A percentile compares a stretch with the other conserved stretches of the same genome.
These are phyloP conservation scores for Tetrapedia diversipes DNA, from an alignment of 2,888 invertebrate species.

Conservation along the genomic window DNA sequence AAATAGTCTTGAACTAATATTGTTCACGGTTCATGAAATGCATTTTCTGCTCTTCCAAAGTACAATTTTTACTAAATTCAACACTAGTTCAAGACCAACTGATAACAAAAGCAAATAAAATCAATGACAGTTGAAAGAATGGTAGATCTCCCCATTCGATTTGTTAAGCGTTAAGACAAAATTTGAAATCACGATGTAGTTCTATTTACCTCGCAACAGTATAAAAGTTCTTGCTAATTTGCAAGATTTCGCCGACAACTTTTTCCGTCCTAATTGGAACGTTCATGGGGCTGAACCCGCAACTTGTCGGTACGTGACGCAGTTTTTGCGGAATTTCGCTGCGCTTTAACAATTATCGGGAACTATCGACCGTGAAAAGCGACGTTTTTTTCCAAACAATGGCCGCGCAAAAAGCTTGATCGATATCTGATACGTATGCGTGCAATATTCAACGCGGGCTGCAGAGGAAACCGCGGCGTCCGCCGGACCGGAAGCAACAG, in stretches of 20 bases:
- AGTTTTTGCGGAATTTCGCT: conserved; percentile 2
- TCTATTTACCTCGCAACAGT: no score
- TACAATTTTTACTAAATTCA: no score
- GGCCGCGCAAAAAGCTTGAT: conserved; percentile 14
- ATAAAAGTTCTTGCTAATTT: background rate
- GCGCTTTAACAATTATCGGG: conserved; percentile 17
- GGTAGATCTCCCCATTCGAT: no score
- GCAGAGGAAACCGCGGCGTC: background rate
- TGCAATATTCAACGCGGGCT: conserved; percentile 37
- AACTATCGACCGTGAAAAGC: conserved; percentile 6
- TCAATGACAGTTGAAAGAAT: no score
- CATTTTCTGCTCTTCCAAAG: no score
- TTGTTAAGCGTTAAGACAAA: no score
- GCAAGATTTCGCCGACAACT: background rate
- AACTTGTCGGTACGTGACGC: background rate
- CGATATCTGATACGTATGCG: conserved; percentile 19
- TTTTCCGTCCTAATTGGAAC: background rate
- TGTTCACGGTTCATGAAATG: no score
- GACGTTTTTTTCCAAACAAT: conserved; percentile 16
- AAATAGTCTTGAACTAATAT: no score
- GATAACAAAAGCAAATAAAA: no score
- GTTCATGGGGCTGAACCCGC: background rate
- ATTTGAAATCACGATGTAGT: no score
- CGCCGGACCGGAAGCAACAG: conserved; percentile 18
- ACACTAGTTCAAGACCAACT: no score